These are phyloP conservation scores for Andrena bicolor DNA, from an alignment of 2,888 invertebrate species.

Conservation along the genomic window DNA sequence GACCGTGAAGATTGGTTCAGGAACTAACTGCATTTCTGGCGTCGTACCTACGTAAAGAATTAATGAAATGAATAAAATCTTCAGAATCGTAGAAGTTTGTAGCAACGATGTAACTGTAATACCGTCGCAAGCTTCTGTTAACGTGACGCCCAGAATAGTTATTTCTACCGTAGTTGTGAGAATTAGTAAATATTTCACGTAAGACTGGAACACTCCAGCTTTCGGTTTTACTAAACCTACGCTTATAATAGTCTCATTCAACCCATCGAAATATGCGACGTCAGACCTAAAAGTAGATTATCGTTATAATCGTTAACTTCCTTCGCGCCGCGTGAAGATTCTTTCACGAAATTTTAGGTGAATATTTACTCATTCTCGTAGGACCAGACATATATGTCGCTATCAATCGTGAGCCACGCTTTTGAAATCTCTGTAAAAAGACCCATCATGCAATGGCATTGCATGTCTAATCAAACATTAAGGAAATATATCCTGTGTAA, in stretches of 20 bases:
- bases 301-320: conserved; percentile 21
- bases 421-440: conserved; percentile 97
- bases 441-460: conserved; percentile 98
- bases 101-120: conserved; percentile 33
- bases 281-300: conserved; percentile 89
- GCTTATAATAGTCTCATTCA: conserved; percentile 96
- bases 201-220: conserved; percentile 94
- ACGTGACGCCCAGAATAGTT: conserved; percentile 92
- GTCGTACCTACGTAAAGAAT: conserved; percentile 81
- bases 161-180: conserved; percentile 98
- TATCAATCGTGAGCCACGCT: conserved; percentile 99
- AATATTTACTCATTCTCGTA: conserved; percentile 92
- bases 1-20: conserved; percentile 97
- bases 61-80: conserved; percentile 6
- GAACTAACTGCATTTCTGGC: conserved; percentile 95
- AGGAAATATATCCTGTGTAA: conserved; percentile 5
- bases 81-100: neutral
- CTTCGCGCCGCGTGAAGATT: neutral
- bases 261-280: conserved; percentile 98
- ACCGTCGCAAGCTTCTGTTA: conserved; percentile 82
- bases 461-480: conserved; percentile 90
- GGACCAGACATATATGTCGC: conserved; percentile 99
- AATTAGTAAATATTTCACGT: conserved; percentile 96
- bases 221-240: conserved; percentile 97
- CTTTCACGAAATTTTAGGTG: neutral